Evolutionary conservation across 2,113 vertebrate species (phyloP), one percentile per base, ranked within the genome.

Genomic region (Myotis yumanensis): DNA sequence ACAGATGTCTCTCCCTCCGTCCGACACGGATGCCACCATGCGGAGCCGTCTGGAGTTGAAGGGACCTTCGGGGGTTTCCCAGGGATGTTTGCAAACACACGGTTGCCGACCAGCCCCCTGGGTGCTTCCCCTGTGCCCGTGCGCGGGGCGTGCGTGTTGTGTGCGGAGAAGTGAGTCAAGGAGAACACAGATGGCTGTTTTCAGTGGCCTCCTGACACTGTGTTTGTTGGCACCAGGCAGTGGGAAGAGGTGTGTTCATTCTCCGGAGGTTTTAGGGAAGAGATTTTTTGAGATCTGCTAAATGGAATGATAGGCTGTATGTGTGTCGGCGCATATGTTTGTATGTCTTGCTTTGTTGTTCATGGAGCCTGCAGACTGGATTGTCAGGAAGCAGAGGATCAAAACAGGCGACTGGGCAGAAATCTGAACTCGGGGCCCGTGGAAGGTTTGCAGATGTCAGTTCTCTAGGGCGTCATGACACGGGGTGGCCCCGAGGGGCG

Each of bases 1-100:
- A 69, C 96, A 88, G 84, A 95, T 81, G 77, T 87, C 71, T 83
- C 28, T 46, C 86, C 2, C 89, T 95, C 82, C 37, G 4, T 72
- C 37, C 37, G 23, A 79, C 71, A 32, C 43, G 25, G 83, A 35
- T 59, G 69, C 62, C 14, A 25, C 71, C 89, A 69, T 40, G 37
- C 40, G 51, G 86, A 87, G 91, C 81, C 32, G 77, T 40, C 14
- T 46, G 76, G 91, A 54, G 12, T 37, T 2, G 0, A 5, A 59
- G 62, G 14, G n/a, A 7, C 8, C 86, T 95, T 95, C 0, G 14
- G 35, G 57, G n/a, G 12, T 96, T 96, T 95, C 93, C 2, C 4
- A 73, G 80, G 48, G 30, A 54, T 0, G 4, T 48, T 95, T 72
- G 28, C 4, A 71, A 97, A 86, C 62, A 25, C 0, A 48, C 62